Evolutionary conservation across 1,140 invertebrate species (phyloP).

Genomic region (Dinothrombium tinctorium): DNA sequence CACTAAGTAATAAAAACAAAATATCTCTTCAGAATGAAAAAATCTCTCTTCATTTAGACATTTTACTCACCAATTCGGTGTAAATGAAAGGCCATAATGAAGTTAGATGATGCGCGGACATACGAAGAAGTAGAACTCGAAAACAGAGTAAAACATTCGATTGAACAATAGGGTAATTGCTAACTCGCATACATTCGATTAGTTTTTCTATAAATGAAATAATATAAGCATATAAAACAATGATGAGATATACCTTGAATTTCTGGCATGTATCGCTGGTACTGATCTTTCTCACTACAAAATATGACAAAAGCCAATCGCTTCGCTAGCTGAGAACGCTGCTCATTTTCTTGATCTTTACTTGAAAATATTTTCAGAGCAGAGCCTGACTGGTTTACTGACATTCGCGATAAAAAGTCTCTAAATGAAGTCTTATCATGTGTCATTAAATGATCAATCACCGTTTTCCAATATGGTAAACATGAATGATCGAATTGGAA

Average conservation of each 20-base stretch:
- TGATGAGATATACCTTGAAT: slow-evolving; percentile 48
- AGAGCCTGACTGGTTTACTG: slow-evolving; percentile 18
- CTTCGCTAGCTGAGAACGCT: slow-evolving; percentile 59
- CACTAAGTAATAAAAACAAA: slow-evolving; percentile 30
- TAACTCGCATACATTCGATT: slow-evolving; percentile 53
- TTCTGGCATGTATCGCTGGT: slow-evolving; percentile 71
- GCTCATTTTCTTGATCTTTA: slow-evolving; percentile 72
- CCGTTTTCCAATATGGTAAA: slow-evolving; percentile 52
- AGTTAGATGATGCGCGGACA: slow-evolving; percentile 62
- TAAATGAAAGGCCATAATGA: slow-evolving; percentile 84
- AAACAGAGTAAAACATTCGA: slow-evolving; percentile 75
- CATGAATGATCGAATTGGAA: slow-evolving; percentile 70
- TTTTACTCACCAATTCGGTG: slow-evolving; percentile 44
- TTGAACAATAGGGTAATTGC: slow-evolving; percentile 54
- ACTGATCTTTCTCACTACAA: slow-evolving; percentile 75
- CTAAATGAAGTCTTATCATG: slow-evolving; percentile 80
- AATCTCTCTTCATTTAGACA: not conserved
- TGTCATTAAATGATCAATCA: slow-evolving; percentile 80
- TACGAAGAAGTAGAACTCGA: slow-evolving; percentile 58
- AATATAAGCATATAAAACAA: slow-evolving; percentile 7
- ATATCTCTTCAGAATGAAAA: slow-evolving; percentile 7
- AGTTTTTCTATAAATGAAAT: slow-evolving; percentile 41
- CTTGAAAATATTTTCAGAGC: slow-evolving; percentile 39
- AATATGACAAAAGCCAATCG: slow-evolving; percentile 70
- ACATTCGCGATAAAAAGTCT: slow-evolving; percentile 32